These are phyloP conservation scores for Drosophila santomea DNA, from an alignment of 1,140 invertebrate genomes.

Conservation along the genomic window DNA sequence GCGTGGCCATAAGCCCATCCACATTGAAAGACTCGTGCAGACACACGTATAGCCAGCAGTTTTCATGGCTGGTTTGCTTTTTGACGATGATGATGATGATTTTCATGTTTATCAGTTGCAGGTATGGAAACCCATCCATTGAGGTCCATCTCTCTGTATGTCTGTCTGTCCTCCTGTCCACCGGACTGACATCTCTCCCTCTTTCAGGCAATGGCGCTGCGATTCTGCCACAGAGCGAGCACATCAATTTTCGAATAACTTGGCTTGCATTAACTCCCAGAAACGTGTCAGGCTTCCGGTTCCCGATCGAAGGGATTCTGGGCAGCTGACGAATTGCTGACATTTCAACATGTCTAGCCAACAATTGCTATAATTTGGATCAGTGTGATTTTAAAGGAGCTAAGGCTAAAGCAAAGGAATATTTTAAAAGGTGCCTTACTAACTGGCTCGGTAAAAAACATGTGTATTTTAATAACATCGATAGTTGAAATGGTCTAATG, in stretches of 20 bases:
- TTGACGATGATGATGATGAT: slow-evolving; percentile 42
- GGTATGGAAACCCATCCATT: slow-evolving; percentile 9
- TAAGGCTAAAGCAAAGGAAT: no score
- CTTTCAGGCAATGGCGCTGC: slow-evolving; percentile 37
- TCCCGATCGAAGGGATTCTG: slow-evolving; percentile 12
- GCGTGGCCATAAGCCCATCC: slow-evolving; percentile 3
- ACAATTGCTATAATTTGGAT: slow-evolving; percentile 31
- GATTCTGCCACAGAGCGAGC: slow-evolving; percentile 47
- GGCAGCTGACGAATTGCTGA: slow-evolving; percentile 63
- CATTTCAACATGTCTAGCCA: slow-evolving; percentile 26
- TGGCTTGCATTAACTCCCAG: slow-evolving; percentile 52
- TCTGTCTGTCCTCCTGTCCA: slow-evolving; percentile 7
- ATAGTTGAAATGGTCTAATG: no score
- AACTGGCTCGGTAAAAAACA: not conserved
- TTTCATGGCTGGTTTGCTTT: slow-evolving; percentile 38
- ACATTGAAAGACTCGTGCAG: slow-evolving; percentile 6
- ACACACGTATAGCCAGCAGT: slow-evolving; percentile 1
- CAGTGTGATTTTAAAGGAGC: not conserved
- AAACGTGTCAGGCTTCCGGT: slow-evolving; percentile 31
- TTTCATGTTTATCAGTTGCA: slow-evolving; percentile 47
- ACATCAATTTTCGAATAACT: slow-evolving; percentile 53
- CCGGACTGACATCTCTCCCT: slow-evolving; percentile 12
- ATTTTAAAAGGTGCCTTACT: slow-evolving; percentile 1
- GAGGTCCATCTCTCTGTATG: slow-evolving; percentile 4
- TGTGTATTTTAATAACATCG: not conserved